These are phyloP conservation scores for Catharus ustulatus DNA, from an alignment of 2,797 vertebrate species.

Conservation along the genomic window DNA sequence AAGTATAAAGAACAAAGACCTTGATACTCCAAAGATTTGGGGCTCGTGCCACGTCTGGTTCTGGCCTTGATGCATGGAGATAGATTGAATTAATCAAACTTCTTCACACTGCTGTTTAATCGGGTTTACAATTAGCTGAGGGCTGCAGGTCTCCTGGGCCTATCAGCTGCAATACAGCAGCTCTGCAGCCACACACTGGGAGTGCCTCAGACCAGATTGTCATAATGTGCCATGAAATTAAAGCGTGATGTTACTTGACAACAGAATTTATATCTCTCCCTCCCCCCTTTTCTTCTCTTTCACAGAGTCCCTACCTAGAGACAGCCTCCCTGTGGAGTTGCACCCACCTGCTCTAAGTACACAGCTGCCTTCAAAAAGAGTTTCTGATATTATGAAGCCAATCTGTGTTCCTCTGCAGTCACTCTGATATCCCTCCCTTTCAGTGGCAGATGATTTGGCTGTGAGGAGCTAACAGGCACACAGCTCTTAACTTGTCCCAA, in stretches of 20 bases:
- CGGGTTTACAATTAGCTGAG: conserved; percentile 54
- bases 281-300: neutral
- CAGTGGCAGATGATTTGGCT: conserved; percentile 44
- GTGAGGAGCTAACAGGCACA: conserved; percentile 50
- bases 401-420: conserved; percentile 34
- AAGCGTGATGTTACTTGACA: conserved; percentile 64
- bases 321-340: neutral
- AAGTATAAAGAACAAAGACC: neutral
- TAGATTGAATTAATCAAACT: conserved; percentile 61
- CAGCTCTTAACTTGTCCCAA: conserved; percentile 63
- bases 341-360: conserved; percentile 52
- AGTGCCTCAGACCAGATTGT: conserved; percentile 62
- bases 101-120: conserved; percentile 67
- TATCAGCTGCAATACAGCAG: conserved; percentile 48
- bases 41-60: neutral
- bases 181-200: conserved; percentile 45
- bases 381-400: conserved; percentile 22
- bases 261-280: conserved; percentile 63
- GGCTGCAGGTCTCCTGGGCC: conserved; percentile 37
- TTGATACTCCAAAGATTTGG: conserved; percentile 7
- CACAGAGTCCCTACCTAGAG: conserved; percentile 19
- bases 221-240: conserved; percentile 80
- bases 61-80: conserved; percentile 31
- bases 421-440: conserved; percentile 15
- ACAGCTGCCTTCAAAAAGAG: conserved; percentile 45